phyloP scores from a whole-genome alignment of 2,888 invertebrate species.

The Lycophotia porphyrea region DNA sequence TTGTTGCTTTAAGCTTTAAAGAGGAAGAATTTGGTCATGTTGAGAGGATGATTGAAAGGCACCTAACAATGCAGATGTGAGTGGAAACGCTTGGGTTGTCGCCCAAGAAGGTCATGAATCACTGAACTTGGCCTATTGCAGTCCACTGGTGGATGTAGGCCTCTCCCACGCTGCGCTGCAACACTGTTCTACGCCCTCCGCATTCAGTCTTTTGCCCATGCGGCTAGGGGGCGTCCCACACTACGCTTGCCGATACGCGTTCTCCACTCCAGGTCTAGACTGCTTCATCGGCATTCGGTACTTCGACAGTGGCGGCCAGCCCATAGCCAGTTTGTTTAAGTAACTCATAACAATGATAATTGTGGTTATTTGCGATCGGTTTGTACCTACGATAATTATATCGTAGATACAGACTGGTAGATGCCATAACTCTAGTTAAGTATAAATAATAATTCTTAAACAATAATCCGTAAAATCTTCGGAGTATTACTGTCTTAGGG shows the following conservation, averaged over 20 bases:
- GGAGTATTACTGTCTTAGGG: neutral
- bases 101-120: neutral
- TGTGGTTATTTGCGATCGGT: slow-evolving; percentile 21
- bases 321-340: neutral
- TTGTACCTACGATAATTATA: too few relatives aligned
- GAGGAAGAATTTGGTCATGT: neutral
- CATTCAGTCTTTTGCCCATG: neutral
- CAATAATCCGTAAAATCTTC: neutral
- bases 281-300: neutral
- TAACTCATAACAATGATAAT: slow-evolving; percentile 5
- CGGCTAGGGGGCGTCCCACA: neutral
- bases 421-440: neutral
- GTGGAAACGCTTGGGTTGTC: neutral
- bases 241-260: neutral
- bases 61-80: neutral
- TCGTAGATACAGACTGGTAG: neutral
- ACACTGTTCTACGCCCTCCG: neutral
- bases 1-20: neutral
- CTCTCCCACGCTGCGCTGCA: neutral
- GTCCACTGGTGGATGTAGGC: neutral
- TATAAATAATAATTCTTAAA: neutral
- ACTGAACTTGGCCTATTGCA: neutral
- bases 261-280: neutral
- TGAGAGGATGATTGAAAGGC: neutral
- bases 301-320: neutral